Percentiles rank a stretch among this genome's conserved stretches.
Evolutionary conservation across 2,113 vertebrate species (phyloP).

Genomic region (Lichenostomus cassidix): DNA sequence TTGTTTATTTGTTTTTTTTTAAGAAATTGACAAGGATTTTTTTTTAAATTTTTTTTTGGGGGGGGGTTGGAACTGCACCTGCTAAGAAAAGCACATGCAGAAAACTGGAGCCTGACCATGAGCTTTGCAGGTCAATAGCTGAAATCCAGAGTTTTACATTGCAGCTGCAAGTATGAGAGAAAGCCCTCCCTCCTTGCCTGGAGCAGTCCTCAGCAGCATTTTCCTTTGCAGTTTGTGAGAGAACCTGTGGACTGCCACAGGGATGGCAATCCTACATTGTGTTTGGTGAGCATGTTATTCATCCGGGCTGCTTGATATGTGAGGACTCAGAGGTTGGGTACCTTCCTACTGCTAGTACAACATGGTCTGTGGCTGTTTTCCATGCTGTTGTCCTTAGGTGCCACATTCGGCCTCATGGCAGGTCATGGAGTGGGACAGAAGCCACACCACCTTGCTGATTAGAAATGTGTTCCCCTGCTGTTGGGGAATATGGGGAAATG

Average conservation of each 20-base stretch:
- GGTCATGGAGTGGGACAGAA: background rate
- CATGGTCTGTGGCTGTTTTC: background rate
- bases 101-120: background rate
- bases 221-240: background rate
- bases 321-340: background rate
- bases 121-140: background rate
- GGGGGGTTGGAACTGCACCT: background rate
- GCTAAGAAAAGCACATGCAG: background rate
- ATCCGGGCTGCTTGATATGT: background rate
- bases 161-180: background rate
- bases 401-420: background rate
- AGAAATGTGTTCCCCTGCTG: background rate
- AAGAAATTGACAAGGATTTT: background rate
- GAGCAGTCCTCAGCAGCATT: background rate
- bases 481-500: background rate
- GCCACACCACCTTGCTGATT: background rate
- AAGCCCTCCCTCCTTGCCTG: background rate
- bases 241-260: background rate
- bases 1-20: background rate
- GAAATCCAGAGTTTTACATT: background rate
- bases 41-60: no score
- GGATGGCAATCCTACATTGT: background rate
- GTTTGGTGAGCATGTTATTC: background rate
- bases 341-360: background rate
- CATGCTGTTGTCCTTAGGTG: background rate